Evolutionary conservation across 2,797 vertebrate species (phyloP).

Genomic region (Phaenicophaeus curvirostris): DNA sequence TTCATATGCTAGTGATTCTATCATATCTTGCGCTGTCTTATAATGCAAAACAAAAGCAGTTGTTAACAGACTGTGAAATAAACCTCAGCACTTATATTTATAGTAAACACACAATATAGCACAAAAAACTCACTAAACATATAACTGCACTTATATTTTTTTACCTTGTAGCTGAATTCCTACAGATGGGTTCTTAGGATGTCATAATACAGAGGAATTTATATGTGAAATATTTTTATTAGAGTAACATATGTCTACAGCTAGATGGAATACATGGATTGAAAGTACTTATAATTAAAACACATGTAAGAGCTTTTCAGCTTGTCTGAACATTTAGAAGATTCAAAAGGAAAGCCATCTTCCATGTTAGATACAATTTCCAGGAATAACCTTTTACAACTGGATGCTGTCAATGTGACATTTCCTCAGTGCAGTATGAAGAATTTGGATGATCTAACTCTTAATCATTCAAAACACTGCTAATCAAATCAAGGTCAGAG

Average conservation of each 20-base stretch:
- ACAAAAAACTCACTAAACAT: not conserved
- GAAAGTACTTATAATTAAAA: not conserved
- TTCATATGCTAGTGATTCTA: accelerated
- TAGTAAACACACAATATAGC: not conserved
- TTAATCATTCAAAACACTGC: not conserved
- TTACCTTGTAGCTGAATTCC: not conserved
- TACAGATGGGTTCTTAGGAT: not conserved
- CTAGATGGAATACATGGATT: not conserved
- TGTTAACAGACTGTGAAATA: not conserved
- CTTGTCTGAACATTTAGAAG: not conserved
- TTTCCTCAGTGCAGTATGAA: not conserved
- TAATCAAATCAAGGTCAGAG: not conserved
- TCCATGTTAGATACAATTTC: not conserved
- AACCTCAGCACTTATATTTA: not conserved
- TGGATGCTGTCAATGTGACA: not conserved
- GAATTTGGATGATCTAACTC: not conserved
- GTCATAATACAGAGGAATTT: not conserved
- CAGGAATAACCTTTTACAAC: not conserved
- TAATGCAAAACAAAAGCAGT: not conserved
- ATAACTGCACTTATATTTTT: not conserved
- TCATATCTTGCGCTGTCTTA: accelerated
- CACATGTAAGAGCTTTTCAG: not conserved
- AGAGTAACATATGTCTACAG: not conserved
- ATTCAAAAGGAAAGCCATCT: not conserved
- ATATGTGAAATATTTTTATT: not conserved